Conservation (phyloP, 1,140 invertebrate genomes). For the Drosophila arizonae region DNA sequence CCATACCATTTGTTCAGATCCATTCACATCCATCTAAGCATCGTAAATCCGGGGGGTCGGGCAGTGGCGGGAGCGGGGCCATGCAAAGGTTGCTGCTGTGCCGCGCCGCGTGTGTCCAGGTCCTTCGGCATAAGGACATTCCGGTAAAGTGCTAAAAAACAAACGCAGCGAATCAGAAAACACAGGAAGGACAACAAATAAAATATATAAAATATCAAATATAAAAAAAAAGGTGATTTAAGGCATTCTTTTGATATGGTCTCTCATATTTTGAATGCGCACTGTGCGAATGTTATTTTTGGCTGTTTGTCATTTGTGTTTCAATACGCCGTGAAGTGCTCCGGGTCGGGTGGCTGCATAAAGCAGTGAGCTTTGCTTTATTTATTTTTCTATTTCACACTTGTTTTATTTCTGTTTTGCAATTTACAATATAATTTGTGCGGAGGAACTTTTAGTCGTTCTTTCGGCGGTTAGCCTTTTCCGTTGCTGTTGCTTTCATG, state of each 20-base stretch:
- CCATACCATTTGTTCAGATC: constrained; percentile 15
- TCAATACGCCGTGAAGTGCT: constrained; percentile 1
- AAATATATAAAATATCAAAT: constrained; percentile 5
- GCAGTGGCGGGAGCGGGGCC: neutral
- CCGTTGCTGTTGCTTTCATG: constrained; percentile 40
- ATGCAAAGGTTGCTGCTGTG: constrained; percentile 34
- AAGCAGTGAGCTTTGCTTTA: neutral
- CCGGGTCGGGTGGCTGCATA: neutral
- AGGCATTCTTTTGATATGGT: constrained; percentile 52
- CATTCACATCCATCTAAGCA: constrained; percentile 20
- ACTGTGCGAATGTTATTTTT: constrained; percentile 45
- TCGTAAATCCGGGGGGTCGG: neutral
- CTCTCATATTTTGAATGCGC: constrained; percentile 47
- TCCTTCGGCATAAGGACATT: constrained; percentile 33
- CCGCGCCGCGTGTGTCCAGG: constrained; percentile 31
- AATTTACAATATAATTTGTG: neutral
- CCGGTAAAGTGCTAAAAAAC: constrained; percentile 42
- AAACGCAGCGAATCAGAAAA: constrained; percentile 17
- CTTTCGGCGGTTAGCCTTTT: constrained; percentile 4
- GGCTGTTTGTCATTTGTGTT: constrained; percentile 17
- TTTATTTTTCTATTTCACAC: neutral
- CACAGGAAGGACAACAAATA: constrained; percentile 11
- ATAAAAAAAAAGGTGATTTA: constrained; percentile 51
- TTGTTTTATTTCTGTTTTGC: neutral
- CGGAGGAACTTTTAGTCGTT: neutral